A percentile compares a stretch with the other conserved stretches of the same genome.
These are phyloP conservation scores for Chesias legatella DNA, from an alignment of 2,888 invertebrate species.

Conservation along the genomic window DNA sequence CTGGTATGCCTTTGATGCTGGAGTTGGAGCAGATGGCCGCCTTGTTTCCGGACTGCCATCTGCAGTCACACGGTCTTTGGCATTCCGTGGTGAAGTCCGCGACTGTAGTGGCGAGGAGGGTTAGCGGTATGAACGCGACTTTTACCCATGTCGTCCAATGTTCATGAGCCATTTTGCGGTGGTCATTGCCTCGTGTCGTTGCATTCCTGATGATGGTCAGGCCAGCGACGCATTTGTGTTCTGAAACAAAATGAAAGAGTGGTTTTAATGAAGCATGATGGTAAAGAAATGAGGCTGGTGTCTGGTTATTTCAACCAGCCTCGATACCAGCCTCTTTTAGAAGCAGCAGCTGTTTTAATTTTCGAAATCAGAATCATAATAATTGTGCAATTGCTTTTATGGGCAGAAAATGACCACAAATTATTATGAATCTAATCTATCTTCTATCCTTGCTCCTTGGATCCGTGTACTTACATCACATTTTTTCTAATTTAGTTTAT, in stretches of 20 bases:
- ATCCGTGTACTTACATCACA: too few species aligned
- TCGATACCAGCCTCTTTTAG: too few species aligned
- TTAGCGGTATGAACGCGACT: constrained; percentile 55
- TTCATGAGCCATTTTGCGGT: constrained; percentile 74
- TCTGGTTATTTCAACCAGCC: too few species aligned
- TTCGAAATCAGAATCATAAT: too few species aligned
- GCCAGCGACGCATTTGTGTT: constrained; percentile 58
- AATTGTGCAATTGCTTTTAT: too few species aligned
- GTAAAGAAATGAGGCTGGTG: too few species aligned
- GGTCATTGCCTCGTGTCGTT: constrained; percentile 70
- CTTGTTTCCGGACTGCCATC: constrained; percentile 92
- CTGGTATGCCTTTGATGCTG: constrained; percentile 84
- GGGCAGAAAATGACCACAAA: too few species aligned
- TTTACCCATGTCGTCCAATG: constrained; percentile 75
- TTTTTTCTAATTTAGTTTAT: too few species aligned
- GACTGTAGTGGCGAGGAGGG: constrained; percentile 54
- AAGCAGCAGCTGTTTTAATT: too few species aligned
- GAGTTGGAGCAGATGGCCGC: constrained; percentile 89
- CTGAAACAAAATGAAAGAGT: constrained; percentile 54
- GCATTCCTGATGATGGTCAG: constrained; percentile 62
- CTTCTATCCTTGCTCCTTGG: too few species aligned
- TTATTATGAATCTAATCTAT: too few species aligned
- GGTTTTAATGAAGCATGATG: too few species aligned
- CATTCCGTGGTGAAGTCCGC: constrained; percentile 83
- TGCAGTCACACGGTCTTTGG: constrained; percentile 87